Conservation (phyloP, 2,113 vertebrate species). For the Xenotilapia leptura region DNA sequence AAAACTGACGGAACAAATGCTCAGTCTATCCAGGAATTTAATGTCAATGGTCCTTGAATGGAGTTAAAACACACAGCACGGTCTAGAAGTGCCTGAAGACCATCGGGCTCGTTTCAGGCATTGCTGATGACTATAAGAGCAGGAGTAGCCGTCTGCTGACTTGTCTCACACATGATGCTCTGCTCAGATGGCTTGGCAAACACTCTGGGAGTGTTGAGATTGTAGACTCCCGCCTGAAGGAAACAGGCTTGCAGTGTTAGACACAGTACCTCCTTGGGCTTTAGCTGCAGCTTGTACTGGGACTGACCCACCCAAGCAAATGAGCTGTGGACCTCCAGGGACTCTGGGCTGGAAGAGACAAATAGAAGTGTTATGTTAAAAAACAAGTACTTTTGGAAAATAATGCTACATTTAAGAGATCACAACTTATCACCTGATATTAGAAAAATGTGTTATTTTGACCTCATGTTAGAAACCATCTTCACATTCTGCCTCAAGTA, state of each 20-base stretch:
- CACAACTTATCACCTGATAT: background rate
- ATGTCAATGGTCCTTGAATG: background rate
- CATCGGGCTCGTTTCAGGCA: conserved; percentile 62
- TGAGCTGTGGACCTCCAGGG: conserved; percentile 81
- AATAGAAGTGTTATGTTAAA: background rate
- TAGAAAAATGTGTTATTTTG: background rate
- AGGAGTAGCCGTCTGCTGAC: conserved; percentile 89
- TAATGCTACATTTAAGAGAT: background rate
- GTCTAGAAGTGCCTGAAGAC: background rate
- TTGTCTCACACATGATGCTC: conserved; percentile 81
- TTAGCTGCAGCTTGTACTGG: conserved; percentile 86
- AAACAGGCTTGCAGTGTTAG: conserved; percentile 88
- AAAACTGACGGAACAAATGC: background rate
- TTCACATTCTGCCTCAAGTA: background rate
- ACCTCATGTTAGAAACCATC: background rate
- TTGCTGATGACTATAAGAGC: conserved; percentile 91
- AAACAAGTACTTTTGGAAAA: background rate
- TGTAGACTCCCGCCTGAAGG: conserved; percentile 91
- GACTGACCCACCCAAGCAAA: conserved; percentile 95
- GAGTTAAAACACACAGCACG: background rate
- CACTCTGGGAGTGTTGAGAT: conserved; percentile 87
- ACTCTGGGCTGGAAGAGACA: conserved; percentile 75
- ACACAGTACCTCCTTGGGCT: conserved; percentile 78
- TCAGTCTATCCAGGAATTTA: background rate
- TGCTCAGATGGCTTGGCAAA: conserved; percentile 85